Evolutionary conservation across 1,140 invertebrate species (phyloP).

Genomic region (Papilio helenus): DNA sequence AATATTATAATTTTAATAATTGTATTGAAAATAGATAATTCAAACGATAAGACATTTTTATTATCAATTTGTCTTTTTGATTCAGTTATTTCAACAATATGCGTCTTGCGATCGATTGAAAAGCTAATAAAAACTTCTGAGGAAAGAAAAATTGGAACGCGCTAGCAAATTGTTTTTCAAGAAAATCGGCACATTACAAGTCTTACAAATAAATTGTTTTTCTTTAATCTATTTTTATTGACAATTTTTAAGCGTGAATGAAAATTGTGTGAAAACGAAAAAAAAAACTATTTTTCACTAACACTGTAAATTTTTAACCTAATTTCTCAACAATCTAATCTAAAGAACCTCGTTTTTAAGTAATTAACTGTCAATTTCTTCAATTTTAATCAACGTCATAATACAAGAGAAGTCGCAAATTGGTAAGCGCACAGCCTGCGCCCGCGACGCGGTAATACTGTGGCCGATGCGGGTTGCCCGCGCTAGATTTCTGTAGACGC

Average conservation of each 20-base stretch:
- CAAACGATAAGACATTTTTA: background rate
- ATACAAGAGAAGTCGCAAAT: background rate
- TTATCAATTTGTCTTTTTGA: slow-evolving; percentile 24
- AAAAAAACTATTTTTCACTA: background rate
- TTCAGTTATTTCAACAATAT: slow-evolving; percentile 6
- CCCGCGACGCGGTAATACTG: slow-evolving; percentile 19
- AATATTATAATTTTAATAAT: background rate
- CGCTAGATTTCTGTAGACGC: background rate
- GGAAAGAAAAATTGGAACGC: slow-evolving; percentile 20
- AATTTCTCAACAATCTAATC: background rate
- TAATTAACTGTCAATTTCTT: background rate
- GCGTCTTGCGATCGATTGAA: background rate
- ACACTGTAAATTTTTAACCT: background rate
- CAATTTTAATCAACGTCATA: background rate
- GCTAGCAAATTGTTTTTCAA: slow-evolving; percentile 7
- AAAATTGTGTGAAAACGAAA: background rate
- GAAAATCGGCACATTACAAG: background rate
- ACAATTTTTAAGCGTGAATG: background rate
- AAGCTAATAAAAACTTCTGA: slow-evolving; percentile 27
- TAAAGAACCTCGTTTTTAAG: background rate
- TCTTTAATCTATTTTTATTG: background rate
- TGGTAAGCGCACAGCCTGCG: slow-evolving; percentile 18
- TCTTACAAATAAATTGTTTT: slow-evolving; percentile 1
- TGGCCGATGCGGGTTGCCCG: background rate
- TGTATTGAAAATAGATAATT: background rate